Conservation (phyloP, 1,140 invertebrate genomes). For the Musca domestica region DNA sequence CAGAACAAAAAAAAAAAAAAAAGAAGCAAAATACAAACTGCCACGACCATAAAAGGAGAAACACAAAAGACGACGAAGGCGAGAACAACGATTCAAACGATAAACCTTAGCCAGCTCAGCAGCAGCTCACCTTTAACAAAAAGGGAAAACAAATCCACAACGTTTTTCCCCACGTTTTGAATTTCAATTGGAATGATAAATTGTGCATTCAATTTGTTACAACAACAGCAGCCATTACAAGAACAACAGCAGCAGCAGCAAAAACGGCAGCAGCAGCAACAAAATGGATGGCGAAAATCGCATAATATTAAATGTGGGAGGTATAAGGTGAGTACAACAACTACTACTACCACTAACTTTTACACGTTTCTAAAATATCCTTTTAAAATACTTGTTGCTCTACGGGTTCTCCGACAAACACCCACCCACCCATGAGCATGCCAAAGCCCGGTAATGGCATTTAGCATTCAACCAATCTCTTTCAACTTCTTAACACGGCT, state of each 20-base stretch:
- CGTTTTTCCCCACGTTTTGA: not conserved
- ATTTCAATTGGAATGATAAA: constrained; percentile 13
- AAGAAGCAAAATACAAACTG: too few relatives aligned
- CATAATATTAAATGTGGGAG: constrained; percentile 94
- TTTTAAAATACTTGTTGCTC: too few relatives aligned
- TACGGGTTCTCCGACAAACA: not conserved
- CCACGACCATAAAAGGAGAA: not conserved
- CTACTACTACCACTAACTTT: too few relatives aligned
- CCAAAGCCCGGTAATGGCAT: not conserved
- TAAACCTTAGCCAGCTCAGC: not conserved
- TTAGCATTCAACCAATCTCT: too few relatives aligned
- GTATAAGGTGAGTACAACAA: constrained; percentile 64
- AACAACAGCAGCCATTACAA: not conserved
- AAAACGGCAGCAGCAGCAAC: constrained; percentile 15
- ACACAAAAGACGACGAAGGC: not conserved
- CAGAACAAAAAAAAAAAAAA: too few relatives aligned
- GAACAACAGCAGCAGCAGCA: not conserved
- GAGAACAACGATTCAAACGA: not conserved
- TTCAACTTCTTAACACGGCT: too few relatives aligned
- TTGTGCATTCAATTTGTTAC: constrained; percentile 4
- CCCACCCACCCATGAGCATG: not conserved
- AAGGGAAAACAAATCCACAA: too few relatives aligned
- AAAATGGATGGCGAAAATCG: constrained; percentile 88
- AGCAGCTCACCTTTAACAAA: too few relatives aligned
- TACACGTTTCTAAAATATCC: too few relatives aligned